Conservation (phyloP, 2,888 invertebrate species). For the Caenorhabditis macrosperma region DNA sequence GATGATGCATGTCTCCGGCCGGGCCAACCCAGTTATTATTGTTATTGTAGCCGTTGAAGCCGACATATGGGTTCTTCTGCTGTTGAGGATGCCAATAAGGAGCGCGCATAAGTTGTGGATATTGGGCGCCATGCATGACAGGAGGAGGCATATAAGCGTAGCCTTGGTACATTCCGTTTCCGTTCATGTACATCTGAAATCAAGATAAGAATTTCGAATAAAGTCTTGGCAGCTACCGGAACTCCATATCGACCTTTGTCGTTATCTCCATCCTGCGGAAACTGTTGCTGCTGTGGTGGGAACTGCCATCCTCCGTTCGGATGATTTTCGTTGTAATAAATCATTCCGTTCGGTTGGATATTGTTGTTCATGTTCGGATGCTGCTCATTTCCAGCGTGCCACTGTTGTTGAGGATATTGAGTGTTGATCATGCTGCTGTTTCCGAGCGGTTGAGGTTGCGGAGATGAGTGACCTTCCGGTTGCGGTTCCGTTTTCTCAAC, state of each 20-base stretch:
- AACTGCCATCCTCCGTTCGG: background rate
- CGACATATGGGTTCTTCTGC: background rate
- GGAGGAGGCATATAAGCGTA: background rate
- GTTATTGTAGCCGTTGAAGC: background rate
- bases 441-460: background rate
- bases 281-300: background rate
- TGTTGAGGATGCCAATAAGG: slow-evolving; percentile 6
- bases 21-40: slow-evolving; percentile 5
- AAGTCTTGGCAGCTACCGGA: background rate
- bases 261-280: background rate
- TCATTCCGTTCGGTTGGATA: background rate
- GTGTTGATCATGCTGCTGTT: background rate
- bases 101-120: background rate
- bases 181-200: slow-evolving; percentile 10
- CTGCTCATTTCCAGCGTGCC: background rate
- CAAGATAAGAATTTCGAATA: background rate
- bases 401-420: background rate
- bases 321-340: background rate
- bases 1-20: background rate
- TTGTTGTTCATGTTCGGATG: slow-evolving; percentile 6
- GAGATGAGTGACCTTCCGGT: background rate
- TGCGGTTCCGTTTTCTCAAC: background rate
- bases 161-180: slow-evolving; percentile 7
- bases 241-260: background rate
- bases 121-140: background rate